phyloP scores from a whole-genome alignment of 2,888 invertebrate species.

The Drymonia ruficornis region DNA sequence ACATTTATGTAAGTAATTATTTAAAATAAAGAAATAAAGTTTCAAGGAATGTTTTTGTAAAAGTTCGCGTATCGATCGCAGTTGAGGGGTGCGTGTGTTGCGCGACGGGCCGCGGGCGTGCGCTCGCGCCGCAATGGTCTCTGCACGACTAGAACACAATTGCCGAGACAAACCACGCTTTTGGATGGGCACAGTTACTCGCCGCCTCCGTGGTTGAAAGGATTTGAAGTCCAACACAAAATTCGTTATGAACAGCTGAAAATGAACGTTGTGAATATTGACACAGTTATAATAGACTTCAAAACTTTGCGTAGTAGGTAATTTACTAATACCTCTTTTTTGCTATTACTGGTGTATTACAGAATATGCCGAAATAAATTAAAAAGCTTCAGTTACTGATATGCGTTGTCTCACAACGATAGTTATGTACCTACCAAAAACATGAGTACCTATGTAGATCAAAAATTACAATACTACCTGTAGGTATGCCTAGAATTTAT shows the following conservation, averaged over 20 bases:
- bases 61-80: conserved; percentile 16
- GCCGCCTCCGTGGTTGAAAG: conserved; percentile 44
- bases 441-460: too few species aligned
- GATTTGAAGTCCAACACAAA: conserved; percentile 38
- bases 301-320: too few species aligned
- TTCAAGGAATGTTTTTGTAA: not conserved
- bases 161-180: conserved; percentile 40
- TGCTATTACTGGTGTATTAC: too few species aligned
- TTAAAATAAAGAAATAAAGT: conserved; percentile 8
- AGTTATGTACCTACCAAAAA: too few species aligned
- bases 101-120: conserved; percentile 30
- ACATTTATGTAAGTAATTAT: conserved; percentile 21
- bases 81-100: not conserved
- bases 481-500: too few species aligned
- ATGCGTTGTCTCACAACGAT: too few species aligned
- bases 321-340: too few species aligned
- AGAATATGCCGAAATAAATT: too few species aligned
- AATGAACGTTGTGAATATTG: conserved; percentile 3
- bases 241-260: conserved; percentile 11
- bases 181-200: conserved; percentile 51
- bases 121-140: conserved; percentile 48
- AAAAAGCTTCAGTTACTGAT: too few species aligned
- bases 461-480: too few species aligned
- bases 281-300: not conserved
- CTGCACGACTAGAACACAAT: conserved; percentile 45